A percentile compares a stretch with the other conserved stretches of the same genome.
These are phyloP conservation scores for Potamarius usumacintae DNA, from an alignment of 2,113 vertebrate genomes.

Conservation along the genomic window DNA sequence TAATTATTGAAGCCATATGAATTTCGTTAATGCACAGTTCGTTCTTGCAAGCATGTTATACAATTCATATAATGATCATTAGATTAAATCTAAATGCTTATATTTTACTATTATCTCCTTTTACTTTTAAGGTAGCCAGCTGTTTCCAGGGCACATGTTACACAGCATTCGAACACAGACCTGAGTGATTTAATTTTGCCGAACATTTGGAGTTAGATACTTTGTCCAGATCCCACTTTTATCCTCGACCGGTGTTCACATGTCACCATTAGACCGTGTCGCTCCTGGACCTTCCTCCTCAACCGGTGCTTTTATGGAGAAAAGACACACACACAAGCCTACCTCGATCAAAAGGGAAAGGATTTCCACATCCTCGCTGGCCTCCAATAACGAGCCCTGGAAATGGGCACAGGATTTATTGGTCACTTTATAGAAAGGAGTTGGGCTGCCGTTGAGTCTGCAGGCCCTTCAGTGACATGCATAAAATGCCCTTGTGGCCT, in stretches of 20 bases:
- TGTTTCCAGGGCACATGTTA: background rate
- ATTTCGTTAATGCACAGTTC: background rate
- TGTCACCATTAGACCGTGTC: constrained; percentile 39
- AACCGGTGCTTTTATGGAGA: constrained; percentile 23
- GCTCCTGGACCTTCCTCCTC: constrained; percentile 21
- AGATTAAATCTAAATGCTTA: background rate
- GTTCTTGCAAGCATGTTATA: background rate
- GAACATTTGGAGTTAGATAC: constrained; percentile 27
- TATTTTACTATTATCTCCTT: background rate
- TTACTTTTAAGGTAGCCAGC: background rate
- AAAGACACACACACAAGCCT: constrained; percentile 24
- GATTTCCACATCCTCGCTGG: constrained; percentile 32
- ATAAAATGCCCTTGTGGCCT: constrained; percentile 38
- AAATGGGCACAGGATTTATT: constrained; percentile 39
- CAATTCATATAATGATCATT: background rate
- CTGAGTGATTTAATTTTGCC: constrained; percentile 1
- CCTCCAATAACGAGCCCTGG: constrained; percentile 44
- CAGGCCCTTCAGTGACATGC: constrained; percentile 34
- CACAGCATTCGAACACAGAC: background rate
- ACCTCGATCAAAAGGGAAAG: constrained; percentile 43
- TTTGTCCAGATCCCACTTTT: constrained; percentile 25
- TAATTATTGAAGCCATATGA: background rate
- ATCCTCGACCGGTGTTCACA: constrained; percentile 20
- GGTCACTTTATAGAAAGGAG: constrained; percentile 44
- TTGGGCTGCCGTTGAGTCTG: constrained; percentile 20